Evolutionary conservation across 2,888 invertebrate genomes (phyloP).

Genomic region (Drosophila mayaguana): DNA sequence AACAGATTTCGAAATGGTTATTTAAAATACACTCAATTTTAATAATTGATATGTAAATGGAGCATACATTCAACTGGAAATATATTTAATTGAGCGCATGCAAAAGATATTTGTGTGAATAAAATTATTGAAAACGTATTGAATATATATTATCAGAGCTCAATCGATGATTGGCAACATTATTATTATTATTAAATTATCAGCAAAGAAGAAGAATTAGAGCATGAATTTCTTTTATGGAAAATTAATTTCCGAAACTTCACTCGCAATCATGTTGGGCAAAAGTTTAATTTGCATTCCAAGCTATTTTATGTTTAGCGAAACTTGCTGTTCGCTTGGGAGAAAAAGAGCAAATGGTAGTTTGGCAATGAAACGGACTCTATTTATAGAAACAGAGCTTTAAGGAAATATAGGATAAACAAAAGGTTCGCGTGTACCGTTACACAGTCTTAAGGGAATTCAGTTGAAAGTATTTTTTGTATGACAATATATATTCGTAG

Average conservation of each 20-base stretch:
- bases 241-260: not conserved
- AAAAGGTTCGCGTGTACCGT: not conserved
- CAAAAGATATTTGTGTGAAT: not conserved
- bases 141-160: not conserved
- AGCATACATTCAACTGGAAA: conserved; percentile 4
- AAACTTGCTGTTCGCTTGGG: not conserved
- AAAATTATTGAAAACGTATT: not conserved
- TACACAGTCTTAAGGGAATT: not conserved
- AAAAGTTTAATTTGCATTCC: conserved; percentile 1
- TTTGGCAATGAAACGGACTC: not conserved
- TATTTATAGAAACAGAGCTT: not conserved
- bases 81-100: conserved; percentile 7
- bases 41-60: conserved; percentile 23
- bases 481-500: not conserved
- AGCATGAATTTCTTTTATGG: not conserved
- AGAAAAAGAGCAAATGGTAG: not conserved
- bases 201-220: not conserved
- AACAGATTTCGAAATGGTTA: conserved; percentile 28
- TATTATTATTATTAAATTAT: not conserved
- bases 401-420: not conserved
- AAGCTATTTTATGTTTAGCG: not conserved
- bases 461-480: not conserved
- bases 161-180: not conserved
- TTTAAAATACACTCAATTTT: conserved; percentile 57
- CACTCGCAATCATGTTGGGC: not conserved